phyloP scores from a whole-genome alignment of 2,113 vertebrate genomes.

The Lasiurus cinereus region DNA sequence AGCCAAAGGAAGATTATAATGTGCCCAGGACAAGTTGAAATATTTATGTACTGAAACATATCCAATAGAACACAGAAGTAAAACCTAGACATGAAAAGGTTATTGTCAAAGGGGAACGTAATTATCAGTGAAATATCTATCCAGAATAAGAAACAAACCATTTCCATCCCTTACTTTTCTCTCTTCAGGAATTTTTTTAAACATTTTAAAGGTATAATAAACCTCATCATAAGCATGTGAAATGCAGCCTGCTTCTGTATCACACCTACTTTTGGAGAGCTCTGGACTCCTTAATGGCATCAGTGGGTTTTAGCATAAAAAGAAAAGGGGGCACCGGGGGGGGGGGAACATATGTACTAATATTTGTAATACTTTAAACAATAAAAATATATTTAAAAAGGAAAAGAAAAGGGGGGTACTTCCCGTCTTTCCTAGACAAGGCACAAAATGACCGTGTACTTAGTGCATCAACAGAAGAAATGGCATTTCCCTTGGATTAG shows the following conservation, averaged over 20 bases:
- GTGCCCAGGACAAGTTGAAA: background rate
- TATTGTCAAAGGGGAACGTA: background rate
- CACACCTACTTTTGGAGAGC: background rate
- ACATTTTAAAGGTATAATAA: background rate
- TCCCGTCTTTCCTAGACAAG: conserved; percentile 8
- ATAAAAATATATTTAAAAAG: too few relatives aligned
- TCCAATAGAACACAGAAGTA: background rate
- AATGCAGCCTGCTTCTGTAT: background rate
- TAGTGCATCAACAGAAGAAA: conserved; percentile 26
- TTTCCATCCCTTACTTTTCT: background rate
- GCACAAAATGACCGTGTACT: background rate
- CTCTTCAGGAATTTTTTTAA: background rate
- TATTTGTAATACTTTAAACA: too few relatives aligned
- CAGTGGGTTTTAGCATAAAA: conserved; percentile 28
- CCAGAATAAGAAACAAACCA: background rate
- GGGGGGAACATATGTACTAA: too few relatives aligned
- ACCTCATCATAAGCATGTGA: background rate
- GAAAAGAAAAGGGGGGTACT: background rate
- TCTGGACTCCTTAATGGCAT: background rate
- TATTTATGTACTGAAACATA: background rate
- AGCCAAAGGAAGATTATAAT: background rate
- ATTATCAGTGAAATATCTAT: background rate
- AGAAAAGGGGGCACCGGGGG: background rate
- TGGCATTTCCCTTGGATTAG: background rate
- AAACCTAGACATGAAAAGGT: background rate